phyloP scores from a whole-genome alignment of 64 coral and sea anemone species.

The Stichodactyla mertensii region DNA sequence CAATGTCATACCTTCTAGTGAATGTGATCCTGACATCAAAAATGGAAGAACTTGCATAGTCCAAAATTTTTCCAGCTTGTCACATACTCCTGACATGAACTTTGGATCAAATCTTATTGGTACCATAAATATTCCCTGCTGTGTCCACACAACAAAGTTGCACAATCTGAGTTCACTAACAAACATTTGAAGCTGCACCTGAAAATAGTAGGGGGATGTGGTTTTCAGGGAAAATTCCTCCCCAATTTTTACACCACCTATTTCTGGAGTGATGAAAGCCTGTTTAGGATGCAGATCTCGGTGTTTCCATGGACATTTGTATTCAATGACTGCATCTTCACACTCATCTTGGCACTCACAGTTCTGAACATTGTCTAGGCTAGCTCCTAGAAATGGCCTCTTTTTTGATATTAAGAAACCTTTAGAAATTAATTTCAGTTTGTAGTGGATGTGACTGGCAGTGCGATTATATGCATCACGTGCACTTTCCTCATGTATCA shows the following conservation, averaged over 20 bases:
- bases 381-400: slow-evolving; percentile 56
- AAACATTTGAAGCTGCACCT: slow-evolving; percentile 77
- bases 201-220: too few relatives aligned
- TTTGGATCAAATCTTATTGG: too few relatives aligned
- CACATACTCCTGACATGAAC: too few relatives aligned
- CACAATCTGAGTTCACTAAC: slow-evolving; percentile 37
- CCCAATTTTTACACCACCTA: too few relatives aligned
- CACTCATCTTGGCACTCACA: slow-evolving; percentile 45
- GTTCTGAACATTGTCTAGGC: slow-evolving; percentile 54
- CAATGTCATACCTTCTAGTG: too few relatives aligned
- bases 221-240: too few relatives aligned
- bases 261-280: too few relatives aligned
- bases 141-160: slow-evolving; percentile 56
- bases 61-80: too few relatives aligned
- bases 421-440: too few relatives aligned
- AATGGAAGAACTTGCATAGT: too few relatives aligned
- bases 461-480: slow-evolving; percentile 44
- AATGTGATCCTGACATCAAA: too few relatives aligned
- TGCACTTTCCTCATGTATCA: slow-evolving; percentile 53
- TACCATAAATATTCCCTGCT: slow-evolving; percentile 15
- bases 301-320: slow-evolving; percentile 64
- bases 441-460: neutral
- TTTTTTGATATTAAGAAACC: slow-evolving; percentile 42
- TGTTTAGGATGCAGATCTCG: too few relatives aligned
- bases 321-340: slow-evolving; percentile 38